These are phyloP conservation scores for Heliconius hermathena DNA, from an alignment of 1,140 invertebrate genomes.

Conservation along the genomic window DNA sequence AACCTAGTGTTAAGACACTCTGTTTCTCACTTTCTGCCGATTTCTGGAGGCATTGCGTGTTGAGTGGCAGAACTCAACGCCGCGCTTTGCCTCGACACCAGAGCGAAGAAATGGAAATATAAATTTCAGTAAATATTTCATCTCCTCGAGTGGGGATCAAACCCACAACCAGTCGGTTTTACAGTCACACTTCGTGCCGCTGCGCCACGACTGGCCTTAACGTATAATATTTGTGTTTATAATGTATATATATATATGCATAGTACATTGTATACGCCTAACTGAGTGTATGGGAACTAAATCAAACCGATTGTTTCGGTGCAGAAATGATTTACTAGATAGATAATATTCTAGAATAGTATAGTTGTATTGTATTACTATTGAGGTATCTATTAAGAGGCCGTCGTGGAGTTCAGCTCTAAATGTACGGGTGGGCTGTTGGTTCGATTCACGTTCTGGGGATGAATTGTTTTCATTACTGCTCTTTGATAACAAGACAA, in stretches of 20 bases:
- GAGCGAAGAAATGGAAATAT: too few relatives aligned
- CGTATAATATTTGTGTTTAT: neutral
- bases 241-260: neutral
- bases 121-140: too few relatives aligned
- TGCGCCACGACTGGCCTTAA: too few relatives aligned
- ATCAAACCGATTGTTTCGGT: constrained; percentile 3
- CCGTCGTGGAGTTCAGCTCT: neutral
- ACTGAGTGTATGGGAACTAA: neutral
- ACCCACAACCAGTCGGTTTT: too few relatives aligned
- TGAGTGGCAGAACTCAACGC: too few relatives aligned
- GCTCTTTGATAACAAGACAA: neutral
- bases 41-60: too few relatives aligned
- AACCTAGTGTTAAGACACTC: too few relatives aligned
- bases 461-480: neutral
- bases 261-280: neutral
- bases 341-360: neutral
- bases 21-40: too few relatives aligned
- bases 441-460: neutral
- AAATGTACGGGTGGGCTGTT: neutral
- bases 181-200: too few relatives aligned
- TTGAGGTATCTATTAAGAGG: too few relatives aligned
- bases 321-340: neutral
- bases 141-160: too few relatives aligned
- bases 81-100: too few relatives aligned
- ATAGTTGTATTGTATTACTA: neutral